Evolutionary conservation across 2,113 vertebrate genomes (phyloP).

Genomic region (Anthoscopus minutus): DNA sequence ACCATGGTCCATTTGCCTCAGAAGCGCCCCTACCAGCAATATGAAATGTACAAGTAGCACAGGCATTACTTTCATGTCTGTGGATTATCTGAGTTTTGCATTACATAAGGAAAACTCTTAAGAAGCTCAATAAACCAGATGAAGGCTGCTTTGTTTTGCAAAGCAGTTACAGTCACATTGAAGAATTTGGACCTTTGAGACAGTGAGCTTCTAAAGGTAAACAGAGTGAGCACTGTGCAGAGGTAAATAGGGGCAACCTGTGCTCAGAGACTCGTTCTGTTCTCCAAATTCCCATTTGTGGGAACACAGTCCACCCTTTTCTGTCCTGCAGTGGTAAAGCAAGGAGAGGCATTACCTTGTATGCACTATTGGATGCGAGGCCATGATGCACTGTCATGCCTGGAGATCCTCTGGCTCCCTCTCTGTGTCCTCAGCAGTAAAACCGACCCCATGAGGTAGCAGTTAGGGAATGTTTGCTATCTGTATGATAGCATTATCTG

Average conservation of each 20-base stretch:
- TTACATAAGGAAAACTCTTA: neutral
- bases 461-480: neutral
- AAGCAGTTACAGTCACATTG: neutral
- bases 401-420: neutral
- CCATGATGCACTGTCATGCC: neutral
- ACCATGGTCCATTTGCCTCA: neutral
- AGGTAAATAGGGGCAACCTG: neutral
- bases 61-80: neutral
- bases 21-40: neutral
- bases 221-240: rapidly evolving
- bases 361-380: neutral
- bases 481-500: neutral
- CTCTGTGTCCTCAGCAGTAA: neutral
- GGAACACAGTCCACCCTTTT: neutral
- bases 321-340: neutral
- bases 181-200: conserved; percentile 19
- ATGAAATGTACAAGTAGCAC: neutral
- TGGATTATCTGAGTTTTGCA: neutral
- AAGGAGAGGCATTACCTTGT: neutral
- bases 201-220: neutral
- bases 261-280: neutral
- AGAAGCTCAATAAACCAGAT: neutral
- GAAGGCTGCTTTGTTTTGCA: conserved; percentile 9
- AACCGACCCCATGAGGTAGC: neutral
- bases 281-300: neutral